Evolutionary conservation across 2,888 invertebrate species (phyloP).

Genomic region (Cenopis cana): DNA sequence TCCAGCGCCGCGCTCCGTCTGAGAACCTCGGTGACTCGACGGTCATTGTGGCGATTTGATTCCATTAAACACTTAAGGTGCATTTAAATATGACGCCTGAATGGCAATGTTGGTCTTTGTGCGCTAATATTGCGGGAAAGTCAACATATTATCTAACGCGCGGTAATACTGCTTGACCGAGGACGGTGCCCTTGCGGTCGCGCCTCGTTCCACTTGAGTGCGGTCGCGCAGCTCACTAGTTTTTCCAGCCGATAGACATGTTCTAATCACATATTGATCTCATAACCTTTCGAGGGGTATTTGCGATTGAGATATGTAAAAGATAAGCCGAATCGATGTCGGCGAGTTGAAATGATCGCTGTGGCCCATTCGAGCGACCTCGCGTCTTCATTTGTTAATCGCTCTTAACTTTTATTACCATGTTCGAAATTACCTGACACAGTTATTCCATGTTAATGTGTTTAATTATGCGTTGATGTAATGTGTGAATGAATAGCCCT

Average conservation of each 20-base stretch:
- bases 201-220: neutral
- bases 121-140: conserved; percentile 19
- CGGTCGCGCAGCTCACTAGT: conserved; percentile 2
- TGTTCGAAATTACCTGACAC: neutral
- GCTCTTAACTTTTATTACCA: conserved; percentile 9
- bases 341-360: neutral
- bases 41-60: conserved; percentile 10
- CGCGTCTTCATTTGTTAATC: conserved; percentile 9
- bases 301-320: neutral
- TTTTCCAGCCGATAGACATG: neutral
- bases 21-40: neutral
- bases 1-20: neutral
- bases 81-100: conserved; percentile 12
- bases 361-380: neutral
- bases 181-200: conserved; percentile 7
- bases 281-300: neutral
- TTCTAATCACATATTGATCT: conserved; percentile 7
- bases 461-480: neutral
- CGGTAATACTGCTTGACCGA: conserved; percentile 23
- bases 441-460: conserved; percentile 13
- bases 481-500: conserved; percentile 25
- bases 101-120: conserved; percentile 6
- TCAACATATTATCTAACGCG: conserved; percentile 32
- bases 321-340: neutral
- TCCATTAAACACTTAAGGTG: conserved; percentile 5